Evolutionary conservation across 2,113 vertebrate species (phyloP).

Genomic region (Hippocampus comes): DNA sequence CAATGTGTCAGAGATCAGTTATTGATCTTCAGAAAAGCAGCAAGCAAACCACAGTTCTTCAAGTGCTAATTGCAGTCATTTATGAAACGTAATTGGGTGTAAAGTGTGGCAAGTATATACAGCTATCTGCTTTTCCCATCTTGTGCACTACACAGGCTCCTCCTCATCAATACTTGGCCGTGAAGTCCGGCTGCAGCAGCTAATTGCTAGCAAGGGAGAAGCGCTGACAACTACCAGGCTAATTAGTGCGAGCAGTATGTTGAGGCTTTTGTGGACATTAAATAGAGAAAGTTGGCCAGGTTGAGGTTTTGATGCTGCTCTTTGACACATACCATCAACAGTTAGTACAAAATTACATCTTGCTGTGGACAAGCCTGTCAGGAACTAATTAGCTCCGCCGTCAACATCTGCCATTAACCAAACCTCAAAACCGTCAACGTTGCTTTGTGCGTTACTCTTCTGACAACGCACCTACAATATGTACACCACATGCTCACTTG

Average conservation of each 20-base stretch:
- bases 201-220: slow-evolving; percentile 60
- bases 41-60: not conserved
- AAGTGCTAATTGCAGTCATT: slow-evolving; percentile 38
- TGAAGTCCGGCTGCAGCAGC: slow-evolving; percentile 36
- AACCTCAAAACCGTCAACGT: slow-evolving; percentile 3
- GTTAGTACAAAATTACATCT: slow-evolving; percentile 61
- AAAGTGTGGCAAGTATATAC: slow-evolving; percentile 39
- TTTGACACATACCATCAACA: slow-evolving; percentile 59
- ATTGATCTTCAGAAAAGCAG: slow-evolving; percentile 37
- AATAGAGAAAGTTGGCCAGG: slow-evolving; percentile 53
- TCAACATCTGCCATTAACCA: slow-evolving; percentile 39
- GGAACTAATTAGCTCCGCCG: slow-evolving; percentile 53
- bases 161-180: slow-evolving; percentile 35
- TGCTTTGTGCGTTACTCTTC: not conserved
- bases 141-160: slow-evolving; percentile 7
- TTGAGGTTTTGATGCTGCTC: slow-evolving; percentile 38
- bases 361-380: slow-evolving; percentile 44
- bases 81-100: slow-evolving; percentile 52
- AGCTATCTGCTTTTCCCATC: slow-evolving; percentile 46
- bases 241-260: slow-evolving; percentile 61
- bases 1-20: slow-evolving; percentile 54
- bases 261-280: slow-evolving; percentile 51
- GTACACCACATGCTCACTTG: slow-evolving; percentile 14
- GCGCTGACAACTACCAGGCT: slow-evolving; percentile 51
- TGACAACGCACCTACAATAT: slow-evolving; percentile 21